Evolutionary conservation across 2,888 invertebrate species (phyloP).

Genomic region (Plebejus argus): DNA sequence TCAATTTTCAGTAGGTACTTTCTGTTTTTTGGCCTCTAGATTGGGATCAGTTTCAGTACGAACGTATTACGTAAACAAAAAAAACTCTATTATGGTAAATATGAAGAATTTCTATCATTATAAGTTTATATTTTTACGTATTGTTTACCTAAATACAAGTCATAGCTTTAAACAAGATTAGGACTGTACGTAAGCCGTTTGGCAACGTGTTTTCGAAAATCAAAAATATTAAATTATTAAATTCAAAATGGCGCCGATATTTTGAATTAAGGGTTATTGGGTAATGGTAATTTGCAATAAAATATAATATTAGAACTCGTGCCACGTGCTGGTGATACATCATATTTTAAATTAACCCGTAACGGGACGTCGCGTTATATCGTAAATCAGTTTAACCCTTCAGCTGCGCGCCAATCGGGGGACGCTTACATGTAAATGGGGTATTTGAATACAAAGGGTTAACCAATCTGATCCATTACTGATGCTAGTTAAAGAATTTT

Average conservation of each 20-base stretch:
- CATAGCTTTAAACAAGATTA: too few species aligned
- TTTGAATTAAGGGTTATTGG: constrained; percentile 4
- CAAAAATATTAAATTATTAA: neutral
- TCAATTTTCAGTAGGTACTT: too few species aligned
- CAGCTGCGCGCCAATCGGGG: constrained; percentile 42
- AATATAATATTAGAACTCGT: constrained; percentile 2
- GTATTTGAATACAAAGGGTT: constrained; percentile 24
- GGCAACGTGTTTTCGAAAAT: too few species aligned
- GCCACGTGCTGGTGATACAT: constrained; percentile 54
- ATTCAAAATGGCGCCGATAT: neutral
- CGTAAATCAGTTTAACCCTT: constrained; percentile 52
- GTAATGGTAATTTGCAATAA: constrained; percentile 26
- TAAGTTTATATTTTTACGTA: too few species aligned
- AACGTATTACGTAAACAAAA: too few species aligned
- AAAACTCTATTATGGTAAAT: too few species aligned
- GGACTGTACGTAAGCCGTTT: too few species aligned
- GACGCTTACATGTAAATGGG: constrained; percentile 32
- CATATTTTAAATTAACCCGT: constrained; percentile 68
- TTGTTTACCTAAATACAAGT: neutral
- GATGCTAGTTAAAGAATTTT: neutral
- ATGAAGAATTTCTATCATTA: too few species aligned
- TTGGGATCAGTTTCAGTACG: too few species aligned
- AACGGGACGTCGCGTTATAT: constrained; percentile 51
- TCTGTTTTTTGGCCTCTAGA: too few species aligned
- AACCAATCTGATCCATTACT: neutral